Evolutionary conservation across 2,797 vertebrate genomes (phyloP), one percentile per base, ranked within the genome.

Genomic region (Falco concolor): DNA sequence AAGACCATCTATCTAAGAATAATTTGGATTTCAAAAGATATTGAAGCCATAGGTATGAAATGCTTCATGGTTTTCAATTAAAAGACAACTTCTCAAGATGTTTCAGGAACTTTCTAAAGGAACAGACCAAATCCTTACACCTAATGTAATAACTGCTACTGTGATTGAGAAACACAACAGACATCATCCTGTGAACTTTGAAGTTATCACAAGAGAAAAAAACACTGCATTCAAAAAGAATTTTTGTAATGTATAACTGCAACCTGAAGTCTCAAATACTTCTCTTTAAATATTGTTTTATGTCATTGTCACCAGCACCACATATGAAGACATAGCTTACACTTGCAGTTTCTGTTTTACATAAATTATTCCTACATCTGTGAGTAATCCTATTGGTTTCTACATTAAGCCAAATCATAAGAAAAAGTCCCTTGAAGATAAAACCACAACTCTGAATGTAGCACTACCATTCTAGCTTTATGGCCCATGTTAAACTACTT

Each of bases 401-500:
- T 47, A 2, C n/a, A 64, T 20, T 38, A 72, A 75, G 45, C 15
- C 38, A 86, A 57, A 32, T 32, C 12, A 21, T 25, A 72, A 75
- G 18, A 84, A 83, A 74, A 87, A 61, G 22, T 54, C 28, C 30
- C 44, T 90, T 84, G 27, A 84, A 82, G 61, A 65, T 12, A 88
- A 90, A 90, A 61, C 11, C 14, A 23, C 11, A 47, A 36, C 24
- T 84, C 30, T 40, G 30, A 88, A 56, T 1, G 8, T 15, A 89
- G 53, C 44, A 38, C 9, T 45, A 76, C 44, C 53, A 32, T 47
- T 90, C 60, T 56, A 90, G 30, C 44, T 84, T 79, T 56, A 79
- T 32, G 45, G 53, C 27, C 40, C 34, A 76, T 8, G 74, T 84
- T 64, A 80, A 86, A 65, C 64, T 90, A 75, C 83, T 85, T 93